Evolutionary conservation across 2,797 vertebrate species (phyloP).

Genomic region (Holocentrus rufus): DNA sequence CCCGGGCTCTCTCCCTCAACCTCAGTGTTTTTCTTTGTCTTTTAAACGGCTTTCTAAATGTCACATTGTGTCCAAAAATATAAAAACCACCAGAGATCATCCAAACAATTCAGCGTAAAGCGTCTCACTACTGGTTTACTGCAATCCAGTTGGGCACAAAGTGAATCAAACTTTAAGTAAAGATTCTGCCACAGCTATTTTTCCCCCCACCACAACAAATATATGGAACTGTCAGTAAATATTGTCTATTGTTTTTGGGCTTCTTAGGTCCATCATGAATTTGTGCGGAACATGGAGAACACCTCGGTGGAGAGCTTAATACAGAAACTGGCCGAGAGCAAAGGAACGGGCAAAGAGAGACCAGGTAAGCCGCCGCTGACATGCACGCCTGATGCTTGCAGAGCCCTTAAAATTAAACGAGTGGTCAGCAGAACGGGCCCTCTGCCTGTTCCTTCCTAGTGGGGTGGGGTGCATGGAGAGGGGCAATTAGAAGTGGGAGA

Average conservation of each 20-base stretch:
- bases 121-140: too few species aligned
- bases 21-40: too few species aligned
- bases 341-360: constrained; percentile 96
- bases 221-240: not conserved
- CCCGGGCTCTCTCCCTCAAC: not conserved
- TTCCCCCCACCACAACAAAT: not conserved
- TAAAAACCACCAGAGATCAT: too few species aligned
- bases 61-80: too few species aligned
- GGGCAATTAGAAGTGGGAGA: constrained; percentile 75
- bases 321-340: constrained; percentile 94
- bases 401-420: constrained; percentile 7
- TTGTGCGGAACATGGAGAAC: constrained; percentile 95
- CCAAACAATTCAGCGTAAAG: too few species aligned
- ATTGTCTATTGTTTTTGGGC: not conserved
- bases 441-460: constrained; percentile 28
- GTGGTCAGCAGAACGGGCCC: not conserved
- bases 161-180: not conserved
- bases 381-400: too few species aligned
- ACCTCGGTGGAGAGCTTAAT: constrained; percentile 95
- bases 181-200: not conserved
- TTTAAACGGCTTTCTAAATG: too few species aligned
- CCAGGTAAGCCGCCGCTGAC: constrained; percentile 92
- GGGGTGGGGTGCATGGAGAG: constrained; percentile 59
- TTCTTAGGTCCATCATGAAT: constrained; percentile 92
- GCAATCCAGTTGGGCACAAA: not conserved